phyloP scores from a whole-genome alignment of 1,140 invertebrate genomes.

The Sycobia sp. region DNA sequence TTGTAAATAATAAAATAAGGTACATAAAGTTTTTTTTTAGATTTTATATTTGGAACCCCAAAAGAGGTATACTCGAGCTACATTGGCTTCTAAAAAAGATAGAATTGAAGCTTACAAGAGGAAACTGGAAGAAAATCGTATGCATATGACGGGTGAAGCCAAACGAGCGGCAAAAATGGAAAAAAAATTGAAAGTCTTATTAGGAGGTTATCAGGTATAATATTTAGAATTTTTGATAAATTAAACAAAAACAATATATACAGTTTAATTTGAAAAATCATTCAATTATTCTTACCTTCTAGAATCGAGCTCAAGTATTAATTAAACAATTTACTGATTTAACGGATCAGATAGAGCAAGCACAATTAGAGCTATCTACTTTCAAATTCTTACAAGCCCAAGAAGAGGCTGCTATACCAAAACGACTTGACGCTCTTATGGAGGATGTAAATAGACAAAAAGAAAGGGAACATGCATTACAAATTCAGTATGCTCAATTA shows the following conservation, averaged over 20 bases:
- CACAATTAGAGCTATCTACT: slow-evolving; percentile 86
- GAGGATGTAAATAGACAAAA: slow-evolving; percentile 93
- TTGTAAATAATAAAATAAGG: background rate
- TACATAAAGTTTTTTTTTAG: slow-evolving; percentile 53
- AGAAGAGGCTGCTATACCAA: slow-evolving; percentile 88
- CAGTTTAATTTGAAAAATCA: slow-evolving; percentile 13
- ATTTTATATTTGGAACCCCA: slow-evolving; percentile 87
- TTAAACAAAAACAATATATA: background rate
- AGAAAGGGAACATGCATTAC: slow-evolving; percentile 86
- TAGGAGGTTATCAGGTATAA: slow-evolving; percentile 84
- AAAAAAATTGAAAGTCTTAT: slow-evolving; percentile 94
- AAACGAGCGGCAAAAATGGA: slow-evolving; percentile 97
- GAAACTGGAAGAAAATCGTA: slow-evolving; percentile 88
- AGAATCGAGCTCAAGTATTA: slow-evolving; percentile 82
- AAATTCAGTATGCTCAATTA: slow-evolving; percentile 78
- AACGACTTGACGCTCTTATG: slow-evolving; percentile 83
- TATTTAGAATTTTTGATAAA: background rate
- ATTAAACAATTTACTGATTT: slow-evolving; percentile 89
- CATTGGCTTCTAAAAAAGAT: slow-evolving; percentile 94
- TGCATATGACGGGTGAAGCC: slow-evolving; percentile 93
- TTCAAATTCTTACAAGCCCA: slow-evolving; percentile 90
- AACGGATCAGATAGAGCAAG: slow-evolving; percentile 88
- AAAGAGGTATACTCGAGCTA: slow-evolving; percentile 91
- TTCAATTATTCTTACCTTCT: slow-evolving; percentile 33
- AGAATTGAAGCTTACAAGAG: slow-evolving; percentile 92